Base-by-base conservation (phyloP, 2,888 invertebrate genomes). In the Sarcophaga subvicina region DNA sequence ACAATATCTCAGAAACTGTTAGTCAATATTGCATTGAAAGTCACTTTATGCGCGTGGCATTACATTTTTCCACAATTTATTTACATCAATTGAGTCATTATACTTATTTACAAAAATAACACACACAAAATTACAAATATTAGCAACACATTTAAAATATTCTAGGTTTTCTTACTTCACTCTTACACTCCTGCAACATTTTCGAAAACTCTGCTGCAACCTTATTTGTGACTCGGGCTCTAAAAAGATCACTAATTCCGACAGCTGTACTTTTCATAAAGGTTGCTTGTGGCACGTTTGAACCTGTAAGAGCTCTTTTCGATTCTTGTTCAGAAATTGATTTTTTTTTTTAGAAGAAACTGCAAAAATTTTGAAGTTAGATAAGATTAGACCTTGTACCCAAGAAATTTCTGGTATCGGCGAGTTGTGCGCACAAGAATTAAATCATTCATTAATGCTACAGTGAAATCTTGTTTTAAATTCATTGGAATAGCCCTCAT, bases 351-450 rank as follows among this genome's bases (percentile, higher is more conserved):
- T 63, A 22, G 79, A 83, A 63, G 83, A 85, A 22, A 22, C 22
- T 22, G 1, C 22, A 22, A 22, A 22, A 22, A 22, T 1, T 22
- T 69, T 87, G 4, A 64, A 83, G 22, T 66, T 87, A 3, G 80
- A 84, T 63, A 62, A 22, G 22, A 22, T 64, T n/a, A 59, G 80
- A 6, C 66, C n/a, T 5, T 66, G 37, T 45, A 11, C 25, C 8
- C 70, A 82, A 69, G 69, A 84, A 63, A 71, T 86, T 11, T 80
- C 78, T 49, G 84, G 71, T 25, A 83, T 85, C 60, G 75, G 27
- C 25, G 63, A 86, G 10, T n/a, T n/a, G 71, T 87, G 47, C 49
- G 27, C 20, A 85, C 77, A 60, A 27, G 27, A 27, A 27, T 80
- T 1, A 71, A 73, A 45, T 70, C 49, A 67, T 62, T 49, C 12